Conservation (phyloP, 2,113 vertebrate species). For the Centropus bengalensis region DNA sequence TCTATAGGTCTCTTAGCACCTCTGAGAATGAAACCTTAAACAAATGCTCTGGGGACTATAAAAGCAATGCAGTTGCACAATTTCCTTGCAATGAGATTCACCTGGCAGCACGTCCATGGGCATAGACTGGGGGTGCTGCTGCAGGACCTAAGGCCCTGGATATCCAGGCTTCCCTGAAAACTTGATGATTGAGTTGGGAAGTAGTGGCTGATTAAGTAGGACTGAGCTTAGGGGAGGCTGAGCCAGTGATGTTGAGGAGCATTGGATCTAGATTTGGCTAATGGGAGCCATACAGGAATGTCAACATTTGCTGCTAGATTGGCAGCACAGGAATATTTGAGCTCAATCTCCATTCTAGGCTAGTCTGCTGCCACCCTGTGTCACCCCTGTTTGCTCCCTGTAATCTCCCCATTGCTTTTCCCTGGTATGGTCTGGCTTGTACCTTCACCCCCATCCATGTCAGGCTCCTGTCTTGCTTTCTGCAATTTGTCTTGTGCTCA, state of each 20-base stretch:
- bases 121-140: not conserved
- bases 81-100: too few relatives aligned
- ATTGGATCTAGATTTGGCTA: rapidly evolving
- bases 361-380: not conserved
- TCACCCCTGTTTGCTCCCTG: not conserved
- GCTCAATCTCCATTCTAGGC: not conserved
- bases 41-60: not conserved
- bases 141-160: not conserved
- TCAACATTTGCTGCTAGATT: rapidly evolving
- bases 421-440: not conserved
- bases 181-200: not conserved
- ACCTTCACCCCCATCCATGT: not conserved
- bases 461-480: not conserved
- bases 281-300: not conserved
- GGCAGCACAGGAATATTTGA: rapidly evolving
- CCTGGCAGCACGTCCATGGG: not conserved
- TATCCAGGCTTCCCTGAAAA: not conserved
- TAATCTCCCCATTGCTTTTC: not conserved
- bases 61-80: not conserved
- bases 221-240: not conserved
- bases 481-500: not conserved
- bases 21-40: not conserved
- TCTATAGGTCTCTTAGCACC: not conserved
- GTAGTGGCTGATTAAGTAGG: not conserved
- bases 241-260: rapidly evolving